These are phyloP conservation scores for Australoheros facetus DNA, from an alignment of 2,797 vertebrate genomes.

Conservation along the genomic window DNA sequence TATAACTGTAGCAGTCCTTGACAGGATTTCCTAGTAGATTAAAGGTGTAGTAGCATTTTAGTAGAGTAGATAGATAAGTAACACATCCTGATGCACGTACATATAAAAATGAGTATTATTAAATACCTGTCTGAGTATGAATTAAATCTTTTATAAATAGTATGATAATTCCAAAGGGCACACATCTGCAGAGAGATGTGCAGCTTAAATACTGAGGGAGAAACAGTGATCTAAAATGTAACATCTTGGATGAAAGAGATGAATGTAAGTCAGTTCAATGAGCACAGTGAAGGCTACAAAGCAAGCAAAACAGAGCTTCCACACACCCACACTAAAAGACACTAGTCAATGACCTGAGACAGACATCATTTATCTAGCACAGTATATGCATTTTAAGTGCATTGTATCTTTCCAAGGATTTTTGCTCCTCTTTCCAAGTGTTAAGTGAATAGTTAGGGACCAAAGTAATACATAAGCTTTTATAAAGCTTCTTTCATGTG, in stretches of 20 bases:
- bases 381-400: not conserved
- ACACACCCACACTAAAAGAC: conserved; percentile 17
- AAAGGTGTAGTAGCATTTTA: not conserved
- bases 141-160: not conserved
- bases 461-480: conserved; percentile 16
- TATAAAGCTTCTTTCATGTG: conserved; percentile 34
- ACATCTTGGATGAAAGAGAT: conserved; percentile 9
- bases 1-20: not conserved
- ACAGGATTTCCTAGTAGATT: not conserved
- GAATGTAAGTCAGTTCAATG: conserved; percentile 13
- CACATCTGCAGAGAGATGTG: not conserved
- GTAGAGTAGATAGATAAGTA: not conserved
- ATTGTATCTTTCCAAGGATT: conserved; percentile 21
- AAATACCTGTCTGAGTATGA: not conserved
- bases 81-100: not conserved
- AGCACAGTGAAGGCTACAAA: conserved; percentile 4
- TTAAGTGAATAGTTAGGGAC: conserved; percentile 17
- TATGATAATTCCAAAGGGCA: not conserved
- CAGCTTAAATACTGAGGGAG: not conserved
- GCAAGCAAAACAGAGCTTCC: conserved; percentile 7
- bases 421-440: conserved; percentile 1
- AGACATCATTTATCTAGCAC: conserved; percentile 24
- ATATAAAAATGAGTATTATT: not conserved
- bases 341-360: conserved; percentile 33
- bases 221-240: not conserved